Evolutionary conservation across 2,113 vertebrate species (phyloP), one percentile per base, ranked within the genome.

Genomic region (Ploceus nigricollis): DNA sequence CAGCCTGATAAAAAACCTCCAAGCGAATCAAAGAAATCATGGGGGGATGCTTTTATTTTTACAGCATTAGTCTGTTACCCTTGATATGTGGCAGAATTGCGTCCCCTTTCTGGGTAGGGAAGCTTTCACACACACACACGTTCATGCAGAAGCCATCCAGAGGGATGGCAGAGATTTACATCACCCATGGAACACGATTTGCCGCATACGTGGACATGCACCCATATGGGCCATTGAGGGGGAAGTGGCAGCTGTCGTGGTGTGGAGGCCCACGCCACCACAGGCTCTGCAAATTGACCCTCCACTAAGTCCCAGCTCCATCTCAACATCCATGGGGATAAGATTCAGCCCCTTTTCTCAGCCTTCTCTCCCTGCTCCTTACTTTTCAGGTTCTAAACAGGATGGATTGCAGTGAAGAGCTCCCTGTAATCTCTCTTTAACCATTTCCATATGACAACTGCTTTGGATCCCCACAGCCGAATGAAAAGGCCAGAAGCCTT

Each of bases 381-480:
- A 53, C 58, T 91, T 95, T 93, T 94, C 87, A 91, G 96, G 86
- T 90, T 97, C 96, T 97, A 94, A 97, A 95, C 70, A 87, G 97
- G 96, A 97, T 98, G 98, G 98, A 98, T 98, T 98, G 97, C 96
- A 89, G 93, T 98, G 98, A 98, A 98, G 98, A 97, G 96, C 95
- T 93, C 96, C 93, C 69, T 39, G 51, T 96, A 96, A 98, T 98
- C 98, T 98, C 97, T 97, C 98, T 98, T 98, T 97, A 98, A 98
- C 97, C 95, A 97, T 98, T 98, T 98, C 98, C 98, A 98, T 98
- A 99, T 97, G 98, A 98, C 98, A 98, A 98, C 98, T 96, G 98
- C 98, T 98, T 93, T 98, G 96, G 97, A 98, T 98, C 98, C 98
- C 97, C 85, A 25, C 63, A 81, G 96, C 90, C 70, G 4, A 12